These are phyloP conservation scores for Dromiciops gliroides DNA, from an alignment of 2,113 vertebrate genomes.

Conservation along the genomic window DNA sequence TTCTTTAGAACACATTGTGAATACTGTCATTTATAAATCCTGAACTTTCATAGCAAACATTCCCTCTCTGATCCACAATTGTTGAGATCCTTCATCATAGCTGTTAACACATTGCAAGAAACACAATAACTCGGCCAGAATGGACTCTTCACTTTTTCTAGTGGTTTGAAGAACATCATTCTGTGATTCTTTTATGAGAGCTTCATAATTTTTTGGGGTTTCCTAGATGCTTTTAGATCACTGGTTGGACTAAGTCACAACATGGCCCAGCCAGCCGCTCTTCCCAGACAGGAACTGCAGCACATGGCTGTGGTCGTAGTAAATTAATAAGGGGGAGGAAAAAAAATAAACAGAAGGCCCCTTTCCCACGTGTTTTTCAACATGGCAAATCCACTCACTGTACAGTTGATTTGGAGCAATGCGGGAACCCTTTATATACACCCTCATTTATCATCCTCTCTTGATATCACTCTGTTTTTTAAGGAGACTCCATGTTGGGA, in stretches of 20 bases:
- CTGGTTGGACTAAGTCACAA: constrained; percentile 37
- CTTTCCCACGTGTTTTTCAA: constrained; percentile 79
- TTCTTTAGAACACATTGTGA: constrained; percentile 16
- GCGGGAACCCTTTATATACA: constrained; percentile 67
- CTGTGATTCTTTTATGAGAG: constrained; percentile 72
- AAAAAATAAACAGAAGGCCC: constrained; percentile 77
- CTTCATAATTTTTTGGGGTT: constrained; percentile 81
- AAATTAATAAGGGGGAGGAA: constrained; percentile 78
- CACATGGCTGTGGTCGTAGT: constrained; percentile 78
- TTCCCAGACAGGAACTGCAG: constrained; percentile 81
- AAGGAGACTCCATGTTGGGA: constrained; percentile 51
- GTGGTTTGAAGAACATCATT: constrained; percentile 70
- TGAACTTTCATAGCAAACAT: constrained; percentile 38
- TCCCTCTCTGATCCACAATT: constrained; percentile 42
- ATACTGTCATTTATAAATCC: constrained; percentile 3
- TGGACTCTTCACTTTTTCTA: constrained; percentile 55
- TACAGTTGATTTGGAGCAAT: constrained; percentile 77
- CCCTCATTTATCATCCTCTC: constrained; percentile 69
- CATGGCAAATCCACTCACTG: constrained; percentile 74
- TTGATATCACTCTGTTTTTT: constrained; percentile 65
- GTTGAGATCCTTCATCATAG: constrained; percentile 45
- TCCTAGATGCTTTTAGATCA: constrained; percentile 77
- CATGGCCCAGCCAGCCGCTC: constrained; percentile 55
- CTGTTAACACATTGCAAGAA: constrained; percentile 60
- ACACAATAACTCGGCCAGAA: constrained; percentile 44